Base-by-base conservation (phyloP, 2,113 vertebrate species). In the Larimichthys polyactis region DNA sequence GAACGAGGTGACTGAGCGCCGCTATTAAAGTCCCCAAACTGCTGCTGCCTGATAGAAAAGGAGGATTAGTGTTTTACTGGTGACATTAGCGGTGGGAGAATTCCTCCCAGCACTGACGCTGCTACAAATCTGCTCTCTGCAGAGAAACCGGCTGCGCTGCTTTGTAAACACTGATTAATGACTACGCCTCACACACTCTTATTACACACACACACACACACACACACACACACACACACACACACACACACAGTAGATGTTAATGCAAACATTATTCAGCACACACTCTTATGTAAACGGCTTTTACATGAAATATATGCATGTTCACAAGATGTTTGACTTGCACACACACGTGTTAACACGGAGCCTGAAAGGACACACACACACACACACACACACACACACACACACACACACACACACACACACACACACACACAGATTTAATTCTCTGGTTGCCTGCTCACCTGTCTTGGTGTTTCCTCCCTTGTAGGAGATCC, bases 401-500 rank as follows among this genome's bases (percentile, higher is more conserved):
- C n/a, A 36, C 32, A 14, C 44, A 46, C 44, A 46, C 44, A 46
- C 44, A 46, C 44, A 14, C 44, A 46, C n/a, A n/a, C n/a, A n/a
- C n/a, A n/a, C n/a, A n/a, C n/a, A n/a, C 44, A 46, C 44, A 46
- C 44, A 7, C 5, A 9, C 36, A 46, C 36, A 22, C 0, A 32
- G 9, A 66, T 48, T 55, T 12, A 22, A 58, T 67, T 51, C 48
- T 66, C n/a, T 32, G 14, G 11, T 1, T 52, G 4, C 22, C 46
- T 3, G 52, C 64, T 71, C 87, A 95, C 98, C 98, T 93, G 98
- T 99, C 95, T 98, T 99, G 63, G 98, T 99, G 90, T 99, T 99
- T 82, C 98, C 98, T 86, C 98, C 98, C 95, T 99, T 99, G 93
- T 99, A 99, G 29, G 95, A 90, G 92, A 99, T 97, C 68, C 52